A percentile compares a stretch with the other conserved stretches of the same genome.
These are phyloP conservation scores for Elegia similella DNA, from an alignment of 2,888 invertebrate species.

Conservation along the genomic window DNA sequence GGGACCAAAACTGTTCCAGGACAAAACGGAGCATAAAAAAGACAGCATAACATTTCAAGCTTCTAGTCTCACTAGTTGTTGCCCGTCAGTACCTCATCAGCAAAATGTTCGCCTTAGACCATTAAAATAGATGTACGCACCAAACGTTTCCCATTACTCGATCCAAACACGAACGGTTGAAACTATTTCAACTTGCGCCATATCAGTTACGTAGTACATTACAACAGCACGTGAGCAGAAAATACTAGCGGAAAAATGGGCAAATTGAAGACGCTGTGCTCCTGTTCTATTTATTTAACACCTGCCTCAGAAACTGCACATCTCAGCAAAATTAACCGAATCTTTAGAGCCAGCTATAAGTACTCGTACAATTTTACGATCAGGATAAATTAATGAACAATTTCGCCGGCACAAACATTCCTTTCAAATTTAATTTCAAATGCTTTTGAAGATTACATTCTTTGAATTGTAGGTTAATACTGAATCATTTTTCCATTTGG, in stretches of 20 bases:
- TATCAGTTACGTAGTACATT: slow-evolving; percentile 52
- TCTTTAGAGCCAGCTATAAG: slow-evolving; percentile 43
- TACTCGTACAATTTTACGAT: slow-evolving; percentile 43
- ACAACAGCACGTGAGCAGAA: slow-evolving; percentile 57
- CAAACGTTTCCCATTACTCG: slow-evolving; percentile 25
- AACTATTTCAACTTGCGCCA: slow-evolving; percentile 43
- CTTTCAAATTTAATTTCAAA: slow-evolving; percentile 39
- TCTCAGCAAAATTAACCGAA: slow-evolving; percentile 55
- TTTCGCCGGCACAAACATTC: slow-evolving; percentile 42
- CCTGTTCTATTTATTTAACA: slow-evolving; percentile 55
- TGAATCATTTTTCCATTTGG: slow-evolving; percentile 26
- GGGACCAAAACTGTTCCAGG: no score
- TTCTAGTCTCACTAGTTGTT: no score
- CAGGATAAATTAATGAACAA: slow-evolving; percentile 50
- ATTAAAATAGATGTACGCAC: slow-evolving; percentile 37
- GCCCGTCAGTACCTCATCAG: no score
- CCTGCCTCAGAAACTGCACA: slow-evolving; percentile 46
- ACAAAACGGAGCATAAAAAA: no score
- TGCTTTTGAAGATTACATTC: slow-evolving; percentile 37
- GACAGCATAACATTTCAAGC: no score
- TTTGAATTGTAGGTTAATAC: slow-evolving; percentile 32
- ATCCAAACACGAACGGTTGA: slow-evolving; percentile 32
- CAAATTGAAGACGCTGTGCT: slow-evolving; percentile 51
- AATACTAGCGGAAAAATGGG: slow-evolving; percentile 43
- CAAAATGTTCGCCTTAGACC: no score